phyloP scores from a whole-genome alignment of 2,797 vertebrate genomes.

The Chelon labrosus region DNA sequence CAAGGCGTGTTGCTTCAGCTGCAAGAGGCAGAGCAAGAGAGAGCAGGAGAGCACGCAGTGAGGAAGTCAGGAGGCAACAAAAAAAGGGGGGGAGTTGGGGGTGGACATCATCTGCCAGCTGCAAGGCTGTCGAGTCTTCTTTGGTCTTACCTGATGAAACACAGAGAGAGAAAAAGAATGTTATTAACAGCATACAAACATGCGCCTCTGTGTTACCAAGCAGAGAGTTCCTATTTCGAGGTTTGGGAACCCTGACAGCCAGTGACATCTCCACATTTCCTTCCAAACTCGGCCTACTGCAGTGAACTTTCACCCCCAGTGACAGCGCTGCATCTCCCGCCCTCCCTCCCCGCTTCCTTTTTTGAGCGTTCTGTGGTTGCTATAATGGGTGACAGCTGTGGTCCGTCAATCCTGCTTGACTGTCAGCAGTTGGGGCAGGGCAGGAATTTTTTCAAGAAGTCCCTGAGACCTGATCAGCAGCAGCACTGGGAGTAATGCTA shows the following conservation, averaged over 20 bases:
- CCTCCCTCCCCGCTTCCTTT: conserved; percentile 52
- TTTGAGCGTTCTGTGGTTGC: conserved; percentile 74
- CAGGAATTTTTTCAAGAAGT: conserved; percentile 75
- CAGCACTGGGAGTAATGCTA: conserved; percentile 64
- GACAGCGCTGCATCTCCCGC: conserved; percentile 64
- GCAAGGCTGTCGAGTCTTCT: conserved; percentile 38
- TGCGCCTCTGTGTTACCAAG: conserved; percentile 48
- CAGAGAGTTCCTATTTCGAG: conserved; percentile 68
- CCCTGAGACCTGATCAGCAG: conserved; percentile 60
- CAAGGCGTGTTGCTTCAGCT: conserved; percentile 89
- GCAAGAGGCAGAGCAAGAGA: conserved; percentile 56
- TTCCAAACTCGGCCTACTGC: conserved; percentile 57
- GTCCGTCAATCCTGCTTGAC: conserved; percentile 84
- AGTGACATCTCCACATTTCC: conserved; percentile 54
- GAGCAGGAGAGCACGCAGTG: conserved; percentile 6
- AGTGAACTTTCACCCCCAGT: conserved; percentile 61
- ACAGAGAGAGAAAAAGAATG: conserved; percentile 13
- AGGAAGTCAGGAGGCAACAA: background rate
- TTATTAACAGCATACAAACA: conserved; percentile 15
- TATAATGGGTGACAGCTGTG: conserved; percentile 84
- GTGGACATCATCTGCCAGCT: conserved; percentile 17
- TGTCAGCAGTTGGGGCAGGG: conserved; percentile 75
- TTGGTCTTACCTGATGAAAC: conserved; percentile 77
- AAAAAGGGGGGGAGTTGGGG: conserved; percentile 13
- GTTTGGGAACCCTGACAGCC: conserved; percentile 50